These are phyloP conservation scores for Xerus inauris DNA, from an alignment of 2,113 vertebrate species.

Conservation along the genomic window DNA sequence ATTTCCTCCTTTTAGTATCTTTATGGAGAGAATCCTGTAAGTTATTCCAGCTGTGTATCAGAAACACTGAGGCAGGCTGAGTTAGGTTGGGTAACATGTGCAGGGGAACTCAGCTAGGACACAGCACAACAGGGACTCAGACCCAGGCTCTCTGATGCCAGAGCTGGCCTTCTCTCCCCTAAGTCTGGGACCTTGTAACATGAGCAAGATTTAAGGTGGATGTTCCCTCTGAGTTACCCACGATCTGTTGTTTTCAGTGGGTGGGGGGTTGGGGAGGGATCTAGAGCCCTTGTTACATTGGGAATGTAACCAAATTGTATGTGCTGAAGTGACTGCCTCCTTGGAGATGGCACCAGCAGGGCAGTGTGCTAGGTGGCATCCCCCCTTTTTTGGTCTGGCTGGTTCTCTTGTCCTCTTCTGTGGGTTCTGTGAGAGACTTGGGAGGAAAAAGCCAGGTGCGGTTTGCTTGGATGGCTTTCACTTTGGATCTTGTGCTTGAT, in stretches of 20 bases:
- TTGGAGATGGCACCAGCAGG: not conserved
- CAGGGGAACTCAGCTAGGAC: not conserved
- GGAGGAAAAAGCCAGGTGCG: not conserved
- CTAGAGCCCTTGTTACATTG: constrained; percentile 1
- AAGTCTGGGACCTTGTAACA: not conserved
- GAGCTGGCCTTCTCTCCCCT: not conserved
- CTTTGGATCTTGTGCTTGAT: not conserved
- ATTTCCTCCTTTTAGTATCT: not conserved
- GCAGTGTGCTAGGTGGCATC: not conserved
- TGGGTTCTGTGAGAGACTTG: constrained; percentile 3
- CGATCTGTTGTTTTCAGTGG: not conserved
- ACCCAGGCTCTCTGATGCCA: not conserved
- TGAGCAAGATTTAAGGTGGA: not conserved
- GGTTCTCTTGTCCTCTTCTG: not conserved
- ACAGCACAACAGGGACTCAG: not conserved
- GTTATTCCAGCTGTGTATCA: not conserved
- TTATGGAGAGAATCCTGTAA: not conserved
- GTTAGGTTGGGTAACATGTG: not conserved
- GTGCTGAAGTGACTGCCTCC: not conserved
- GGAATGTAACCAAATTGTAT: not conserved
- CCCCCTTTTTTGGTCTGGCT: not conserved
- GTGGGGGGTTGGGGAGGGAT: not conserved
- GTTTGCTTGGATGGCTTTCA: not conserved
- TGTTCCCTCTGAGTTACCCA: not conserved
- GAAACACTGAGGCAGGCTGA: not conserved